Evolutionary conservation across 92 coral and sea anemone genomes (phyloP), one percentile per base, ranked within the genome.

Genomic region (Virgularia gustaviana): DNA sequence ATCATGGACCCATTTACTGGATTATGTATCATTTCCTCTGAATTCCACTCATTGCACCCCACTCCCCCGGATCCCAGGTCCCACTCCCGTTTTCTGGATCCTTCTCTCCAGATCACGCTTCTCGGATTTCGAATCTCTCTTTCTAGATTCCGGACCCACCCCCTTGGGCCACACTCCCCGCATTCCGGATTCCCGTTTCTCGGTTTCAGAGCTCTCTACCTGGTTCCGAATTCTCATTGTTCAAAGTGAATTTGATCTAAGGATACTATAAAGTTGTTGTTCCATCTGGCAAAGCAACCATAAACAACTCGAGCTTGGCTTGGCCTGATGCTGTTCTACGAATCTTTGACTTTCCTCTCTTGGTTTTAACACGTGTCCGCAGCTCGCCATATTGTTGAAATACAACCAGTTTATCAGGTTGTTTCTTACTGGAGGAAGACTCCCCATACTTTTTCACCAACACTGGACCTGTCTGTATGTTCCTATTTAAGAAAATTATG

Each of bases 221-320:
- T 61, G 9, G 12, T n/a, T 15, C 20, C 9, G 0, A 44, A 33
- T 58, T 4, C 36, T 32, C 7, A 1, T 12, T 37, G 31, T 27
- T 13, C 51, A 18, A 8, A 5, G n/a, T 1, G 31, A 13, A 9
- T 34, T 3, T 3, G 77, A 52, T 22, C 8, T 11, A 67, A 85
- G 90, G 98, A 92, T 92, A 92, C 98, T 89, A 92, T 70, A 90
- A 92, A 42, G 70, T 86, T 35, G 86, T 67, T 10, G 98, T 89
- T 56, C 89, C 96, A 65, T 92, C 98, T 32, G 98, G 98, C 29
- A 92, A 70, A 28, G 79, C 41, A 30, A 87, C 85, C 5, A 92
- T 82, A 60, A 92, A 86, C 37, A 68, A 44, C 2, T 68, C 61
- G 27, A 68, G 22, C 32, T 51, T 68, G 10, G 75, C 61, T 16